These are phyloP conservation scores for Blastobasis lacticolella DNA, from an alignment of 2,888 invertebrate species.

Conservation along the genomic window DNA sequence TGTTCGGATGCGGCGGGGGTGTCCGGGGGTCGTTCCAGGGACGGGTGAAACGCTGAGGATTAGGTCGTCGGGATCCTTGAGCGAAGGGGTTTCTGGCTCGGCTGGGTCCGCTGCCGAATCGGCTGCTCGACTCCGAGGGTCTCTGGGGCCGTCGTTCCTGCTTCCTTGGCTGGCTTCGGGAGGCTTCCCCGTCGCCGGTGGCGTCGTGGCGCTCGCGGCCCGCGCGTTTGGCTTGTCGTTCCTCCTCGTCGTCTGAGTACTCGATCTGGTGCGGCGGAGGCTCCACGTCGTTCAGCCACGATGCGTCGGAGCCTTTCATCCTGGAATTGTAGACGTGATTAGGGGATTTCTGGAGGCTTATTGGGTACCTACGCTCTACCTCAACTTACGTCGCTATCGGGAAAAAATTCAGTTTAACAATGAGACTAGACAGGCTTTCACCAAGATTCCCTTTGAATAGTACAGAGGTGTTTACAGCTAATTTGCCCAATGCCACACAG, in stretches of 20 bases:
- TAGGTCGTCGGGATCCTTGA: constrained; percentile 34
- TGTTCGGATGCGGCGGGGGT: constrained; percentile 37
- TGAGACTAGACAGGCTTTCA: too few species aligned
- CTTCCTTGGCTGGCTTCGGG: constrained; percentile 31
- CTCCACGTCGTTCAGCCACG: constrained; percentile 89
- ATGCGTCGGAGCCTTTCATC: constrained; percentile 90
- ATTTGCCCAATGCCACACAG: too few species aligned
- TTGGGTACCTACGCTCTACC: too few species aligned
- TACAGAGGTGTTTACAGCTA: too few species aligned
- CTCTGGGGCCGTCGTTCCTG: constrained; percentile 51
- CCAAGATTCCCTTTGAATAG: too few species aligned
- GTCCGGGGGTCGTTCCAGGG: constrained; percentile 38
- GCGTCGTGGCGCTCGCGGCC: constrained; percentile 41
- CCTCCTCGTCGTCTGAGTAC: constrained; percentile 93
- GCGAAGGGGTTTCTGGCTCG: constrained; percentile 49
- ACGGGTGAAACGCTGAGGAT: constrained; percentile 31
- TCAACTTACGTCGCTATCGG: too few species aligned
- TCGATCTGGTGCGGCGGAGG: constrained; percentile 84
- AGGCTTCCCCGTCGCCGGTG: constrained; percentile 42
- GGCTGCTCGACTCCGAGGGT: constrained; percentile 56
- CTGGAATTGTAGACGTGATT: constrained; percentile 48
- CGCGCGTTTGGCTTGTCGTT: constrained; percentile 68
- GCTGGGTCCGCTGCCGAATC: constrained; percentile 54
- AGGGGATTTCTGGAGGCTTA: too few species aligned
- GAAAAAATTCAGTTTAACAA: too few species aligned